A percentile compares a stretch with the other conserved stretches of the same genome.
Evolutionary conservation across 2,113 vertebrate species (phyloP).

Genomic region (Xiphorhynchus elegans): DNA sequence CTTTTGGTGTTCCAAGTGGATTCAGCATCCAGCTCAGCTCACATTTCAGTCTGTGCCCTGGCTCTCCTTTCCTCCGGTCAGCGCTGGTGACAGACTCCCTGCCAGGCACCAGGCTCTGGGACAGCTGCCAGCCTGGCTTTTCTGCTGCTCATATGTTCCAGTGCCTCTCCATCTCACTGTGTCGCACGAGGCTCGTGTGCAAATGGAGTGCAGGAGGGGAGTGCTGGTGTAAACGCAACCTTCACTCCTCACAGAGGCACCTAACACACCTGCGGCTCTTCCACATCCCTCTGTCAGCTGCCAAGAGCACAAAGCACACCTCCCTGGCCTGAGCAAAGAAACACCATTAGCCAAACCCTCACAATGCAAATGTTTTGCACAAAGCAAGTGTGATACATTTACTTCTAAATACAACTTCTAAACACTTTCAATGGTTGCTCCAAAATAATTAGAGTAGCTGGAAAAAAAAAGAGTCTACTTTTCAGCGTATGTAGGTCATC

Average conservation of each 20-base stretch:
- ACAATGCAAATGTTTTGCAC: not conserved
- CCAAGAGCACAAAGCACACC: not conserved
- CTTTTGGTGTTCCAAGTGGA: not conserved
- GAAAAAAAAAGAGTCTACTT: not conserved
- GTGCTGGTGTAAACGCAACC: not conserved
- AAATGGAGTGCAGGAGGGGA: rapidly evolving
- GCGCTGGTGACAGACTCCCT: not conserved
- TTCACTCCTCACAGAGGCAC: not conserved
- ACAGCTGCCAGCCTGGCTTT: not conserved
- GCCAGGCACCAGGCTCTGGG: not conserved
- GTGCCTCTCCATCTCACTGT: rapidly evolving
- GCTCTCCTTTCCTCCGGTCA: not conserved
- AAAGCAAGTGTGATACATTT: not conserved
- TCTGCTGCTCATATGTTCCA: rapidly evolving
- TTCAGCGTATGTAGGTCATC: slow-evolving; percentile 35
- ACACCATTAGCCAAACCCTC: not conserved
- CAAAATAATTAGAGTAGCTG: not conserved
- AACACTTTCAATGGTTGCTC: not conserved
- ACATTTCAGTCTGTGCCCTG: not conserved
- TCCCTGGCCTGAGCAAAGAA: not conserved
- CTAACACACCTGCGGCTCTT: rapidly evolving
- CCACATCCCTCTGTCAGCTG: not conserved
- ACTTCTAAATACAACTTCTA: not conserved
- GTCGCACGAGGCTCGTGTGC: rapidly evolving
- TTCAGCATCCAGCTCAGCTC: not conserved